Conservation (phyloP, 2,113 vertebrate species). For the Trochalopteron elliotii region DNA sequence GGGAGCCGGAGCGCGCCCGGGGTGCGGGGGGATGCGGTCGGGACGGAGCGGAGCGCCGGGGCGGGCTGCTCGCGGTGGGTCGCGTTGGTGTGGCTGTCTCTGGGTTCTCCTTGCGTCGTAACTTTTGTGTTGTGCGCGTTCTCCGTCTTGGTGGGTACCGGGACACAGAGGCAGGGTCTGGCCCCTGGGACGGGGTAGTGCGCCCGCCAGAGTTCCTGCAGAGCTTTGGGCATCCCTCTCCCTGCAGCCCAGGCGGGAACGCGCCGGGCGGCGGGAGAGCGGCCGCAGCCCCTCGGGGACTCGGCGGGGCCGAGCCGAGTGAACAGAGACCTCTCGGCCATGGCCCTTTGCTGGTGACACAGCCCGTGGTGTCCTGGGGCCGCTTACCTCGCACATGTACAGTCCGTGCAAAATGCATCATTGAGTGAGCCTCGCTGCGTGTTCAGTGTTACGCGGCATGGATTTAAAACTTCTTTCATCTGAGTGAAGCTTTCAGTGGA, state of each 20-base stretch:
- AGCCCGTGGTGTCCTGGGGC: rapidly evolving
- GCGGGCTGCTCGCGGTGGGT: not conserved
- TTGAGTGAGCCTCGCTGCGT: not conserved
- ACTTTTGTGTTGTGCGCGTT: not conserved
- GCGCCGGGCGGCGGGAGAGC: not conserved
- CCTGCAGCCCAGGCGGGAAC: not conserved
- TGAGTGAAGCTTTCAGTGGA: not conserved
- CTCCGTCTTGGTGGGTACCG: not conserved
- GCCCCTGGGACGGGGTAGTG: rapidly evolving
- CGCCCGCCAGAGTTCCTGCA: rapidly evolving
- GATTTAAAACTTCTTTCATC: not conserved
- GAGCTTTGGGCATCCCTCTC: too few species aligned
- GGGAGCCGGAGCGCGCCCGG: too few species aligned
- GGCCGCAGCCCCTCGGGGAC: not conserved
- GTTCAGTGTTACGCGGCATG: rapidly evolving
- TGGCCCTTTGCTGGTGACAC: not conserved
- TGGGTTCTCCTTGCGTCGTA: rapidly evolving
- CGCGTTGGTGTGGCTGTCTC: not conserved
- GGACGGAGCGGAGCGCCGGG: not conserved
- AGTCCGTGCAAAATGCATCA: rapidly evolving
- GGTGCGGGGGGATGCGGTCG: not conserved
- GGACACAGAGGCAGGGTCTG: not conserved
- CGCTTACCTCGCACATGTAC: rapidly evolving
- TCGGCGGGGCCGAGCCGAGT: rapidly evolving
- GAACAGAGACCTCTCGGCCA: rapidly evolving